Percentiles rank a stretch among this genome's conserved stretches.
These are phyloP conservation scores for Phenganax subtilis DNA, from an alignment of 92 coral and sea anemone species.

Conservation along the genomic window DNA sequence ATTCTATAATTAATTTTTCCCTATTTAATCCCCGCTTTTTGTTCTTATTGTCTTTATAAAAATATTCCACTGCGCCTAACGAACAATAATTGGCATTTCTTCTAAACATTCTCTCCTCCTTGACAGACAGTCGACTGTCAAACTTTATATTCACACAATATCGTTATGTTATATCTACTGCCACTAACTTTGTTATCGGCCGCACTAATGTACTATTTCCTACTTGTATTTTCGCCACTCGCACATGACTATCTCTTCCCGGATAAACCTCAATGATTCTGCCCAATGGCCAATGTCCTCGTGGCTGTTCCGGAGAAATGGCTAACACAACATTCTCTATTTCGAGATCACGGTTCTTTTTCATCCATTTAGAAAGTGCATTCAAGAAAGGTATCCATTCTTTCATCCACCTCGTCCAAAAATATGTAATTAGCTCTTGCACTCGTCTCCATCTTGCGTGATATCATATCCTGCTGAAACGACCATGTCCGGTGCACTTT, in stretches of 20 bases:
- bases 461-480: neutral
- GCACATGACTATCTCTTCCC: too few relatives aligned
- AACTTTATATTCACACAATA: too few relatives aligned
- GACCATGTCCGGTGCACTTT: neutral
- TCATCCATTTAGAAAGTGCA: neutral
- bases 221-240: neutral
- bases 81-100: too few relatives aligned
- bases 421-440: neutral
- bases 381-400: neutral
- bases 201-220: neutral
- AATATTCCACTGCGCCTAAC: too few relatives aligned
- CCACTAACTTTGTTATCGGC: neutral
- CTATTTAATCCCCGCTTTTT: too few relatives aligned
- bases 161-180: too few relatives aligned
- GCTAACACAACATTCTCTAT: conserved; percentile 11
- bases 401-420: neutral
- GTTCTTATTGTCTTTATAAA: too few relatives aligned
- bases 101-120: too few relatives aligned
- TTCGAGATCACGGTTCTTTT: neutral
- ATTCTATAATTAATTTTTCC: too few relatives aligned
- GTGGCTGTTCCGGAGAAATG: conserved; percentile 28
- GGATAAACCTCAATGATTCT: neutral
- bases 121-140: too few relatives aligned
- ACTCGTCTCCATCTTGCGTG: neutral
- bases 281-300: conserved; percentile 36